Evolutionary conservation across 2,797 vertebrate species (phyloP), one percentile per base, ranked within the genome.

Genomic region (Naso thynnoides): DNA sequence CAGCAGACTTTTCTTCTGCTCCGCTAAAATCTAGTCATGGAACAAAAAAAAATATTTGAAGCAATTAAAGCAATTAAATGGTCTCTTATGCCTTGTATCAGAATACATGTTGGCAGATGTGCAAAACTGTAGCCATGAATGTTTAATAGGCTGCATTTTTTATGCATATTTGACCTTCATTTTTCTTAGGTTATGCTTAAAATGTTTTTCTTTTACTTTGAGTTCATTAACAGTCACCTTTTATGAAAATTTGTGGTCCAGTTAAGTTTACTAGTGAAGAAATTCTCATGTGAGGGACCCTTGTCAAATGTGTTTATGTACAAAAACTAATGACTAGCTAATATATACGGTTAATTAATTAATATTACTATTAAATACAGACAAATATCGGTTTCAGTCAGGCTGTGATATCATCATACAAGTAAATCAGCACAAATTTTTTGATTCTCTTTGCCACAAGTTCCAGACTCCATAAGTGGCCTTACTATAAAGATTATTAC

Each of bases 1-100:
- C 45, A 96, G 41, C 14, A 98, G 89, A 1, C 61, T 5, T 70
- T 93, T 96, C 57, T 77, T 85, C 68, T 98, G 98, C 48, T 95
- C 95, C 0, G 56, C 76, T 0, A 79, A 89, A 2, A 97, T 85
- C 98, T 99, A 65, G 9, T 53, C 44, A 75, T n/a, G n/a, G n/a
- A n/a, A 83, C 23, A 73, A 85, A 24, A 77, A 21, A 50, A 36
- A 29, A 26, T 10, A 14, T 44, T 1, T 9, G 36, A 58, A 3
- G 15, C 6, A 16, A 27, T 23, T 8, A 1, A 13, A 0, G 13
- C 13, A 39, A 7, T 6, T 39, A 21, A 65, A 14, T 10, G 15
- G 0, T 59, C 15, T 31, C 21, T 47, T 9, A 8, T 36, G 7
- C 26, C 0, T 31, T 21, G 5, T 26, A 11, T 39, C 1, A 0